phyloP scores from a whole-genome alignment of 1,140 invertebrate species.

The Himalopsyche phryganea region DNA sequence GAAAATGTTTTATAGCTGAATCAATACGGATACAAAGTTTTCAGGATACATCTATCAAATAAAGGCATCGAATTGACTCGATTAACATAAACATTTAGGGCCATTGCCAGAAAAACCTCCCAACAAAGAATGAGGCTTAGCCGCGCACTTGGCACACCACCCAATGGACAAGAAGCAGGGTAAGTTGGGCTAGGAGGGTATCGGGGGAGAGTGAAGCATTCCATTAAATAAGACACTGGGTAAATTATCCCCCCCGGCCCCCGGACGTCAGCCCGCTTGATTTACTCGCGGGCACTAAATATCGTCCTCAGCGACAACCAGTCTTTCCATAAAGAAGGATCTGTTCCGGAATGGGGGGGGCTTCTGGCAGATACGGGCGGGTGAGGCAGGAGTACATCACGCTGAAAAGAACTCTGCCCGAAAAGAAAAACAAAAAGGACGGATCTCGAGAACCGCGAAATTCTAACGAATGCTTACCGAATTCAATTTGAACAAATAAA shows the following conservation, averaged over 20 bases:
- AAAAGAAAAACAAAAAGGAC: slow-evolving; percentile 1
- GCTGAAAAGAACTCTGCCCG: not conserved
- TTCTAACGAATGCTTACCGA: not conserved
- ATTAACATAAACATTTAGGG: no score
- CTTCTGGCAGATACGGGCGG: not conserved
- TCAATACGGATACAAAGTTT: no score
- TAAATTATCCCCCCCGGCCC: slow-evolving; percentile 33
- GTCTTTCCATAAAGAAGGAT: slow-evolving; percentile 38
- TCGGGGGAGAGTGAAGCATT: slow-evolving; percentile 23
- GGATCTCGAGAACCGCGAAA: not conserved
- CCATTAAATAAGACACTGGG: slow-evolving; percentile 37
- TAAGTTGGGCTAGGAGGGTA: slow-evolving; percentile 3
- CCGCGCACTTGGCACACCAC: not conserved
- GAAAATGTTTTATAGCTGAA: no score
- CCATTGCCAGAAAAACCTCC: slow-evolving; percentile 23
- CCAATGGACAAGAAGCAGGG: not conserved
- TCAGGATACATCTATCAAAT: no score
- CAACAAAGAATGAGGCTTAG: slow-evolving; percentile 33
- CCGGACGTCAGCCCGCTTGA: slow-evolving; percentile 33
- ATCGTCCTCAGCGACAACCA: slow-evolving; percentile 36
- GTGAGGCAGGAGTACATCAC: not conserved
- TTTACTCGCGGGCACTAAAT: slow-evolving; percentile 37
- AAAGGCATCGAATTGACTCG: no score
- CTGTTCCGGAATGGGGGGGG: slow-evolving; percentile 30
- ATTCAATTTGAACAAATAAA: slow-evolving; percentile 2